Conservation (phyloP, 2,888 invertebrate species). For the Leptura quadrifasciata region DNA sequence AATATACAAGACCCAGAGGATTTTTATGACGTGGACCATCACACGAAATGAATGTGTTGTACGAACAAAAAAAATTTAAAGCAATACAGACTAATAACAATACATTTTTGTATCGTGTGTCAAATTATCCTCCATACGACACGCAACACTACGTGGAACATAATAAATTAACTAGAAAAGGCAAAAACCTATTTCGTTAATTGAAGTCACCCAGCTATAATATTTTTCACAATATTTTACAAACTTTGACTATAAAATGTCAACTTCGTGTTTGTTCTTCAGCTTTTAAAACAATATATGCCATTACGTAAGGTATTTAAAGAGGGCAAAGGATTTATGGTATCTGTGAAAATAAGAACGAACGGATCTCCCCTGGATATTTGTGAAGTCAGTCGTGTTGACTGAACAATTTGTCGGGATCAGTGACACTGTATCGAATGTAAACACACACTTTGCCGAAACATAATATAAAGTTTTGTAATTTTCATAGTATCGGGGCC, state of each 20-base stretch:
- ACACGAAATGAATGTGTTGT: neutral
- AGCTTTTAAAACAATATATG: conserved; percentile 18
- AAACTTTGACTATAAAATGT: conserved; percentile 10
- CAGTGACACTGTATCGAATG: conserved; percentile 65
- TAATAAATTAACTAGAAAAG: neutral
- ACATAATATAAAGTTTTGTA: conserved; percentile 41
- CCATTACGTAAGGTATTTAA: conserved; percentile 25
- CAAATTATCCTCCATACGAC: too few species aligned
- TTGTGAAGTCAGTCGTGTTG: conserved; percentile 65
- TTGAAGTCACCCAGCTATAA: neutral
- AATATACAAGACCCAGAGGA: too few species aligned
- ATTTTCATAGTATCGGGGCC: conserved; percentile 18
- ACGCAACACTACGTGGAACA: neutral
- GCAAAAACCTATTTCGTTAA: neutral
- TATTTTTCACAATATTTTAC: conserved; percentile 4
- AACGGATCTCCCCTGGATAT: conserved; percentile 55
- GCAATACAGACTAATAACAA: neutral
- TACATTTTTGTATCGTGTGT: neutral
- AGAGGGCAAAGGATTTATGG: conserved; percentile 18
- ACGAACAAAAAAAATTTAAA: neutral
- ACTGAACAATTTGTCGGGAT: conserved; percentile 69
- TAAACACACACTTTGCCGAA: conserved; percentile 58
- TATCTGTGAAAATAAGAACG: conserved; percentile 54
- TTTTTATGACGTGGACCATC: neutral
- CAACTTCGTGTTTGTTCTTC: neutral